phyloP scores from a whole-genome alignment of 2,113 vertebrate genomes.

The Zapornia atra region DNA sequence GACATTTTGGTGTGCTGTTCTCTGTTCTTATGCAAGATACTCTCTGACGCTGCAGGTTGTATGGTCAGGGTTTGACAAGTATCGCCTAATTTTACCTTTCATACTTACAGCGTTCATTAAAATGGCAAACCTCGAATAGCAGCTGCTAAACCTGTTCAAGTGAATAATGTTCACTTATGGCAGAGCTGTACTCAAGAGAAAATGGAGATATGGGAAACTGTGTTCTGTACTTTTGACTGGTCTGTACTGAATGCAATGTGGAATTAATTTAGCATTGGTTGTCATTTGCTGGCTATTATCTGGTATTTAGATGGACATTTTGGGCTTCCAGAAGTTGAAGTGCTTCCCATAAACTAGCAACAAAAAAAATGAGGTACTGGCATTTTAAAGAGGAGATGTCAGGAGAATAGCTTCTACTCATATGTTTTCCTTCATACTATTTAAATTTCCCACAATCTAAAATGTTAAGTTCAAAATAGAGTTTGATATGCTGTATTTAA shows the following conservation, averaged over 20 bases:
- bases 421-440: not conserved
- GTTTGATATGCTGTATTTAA: constrained; percentile 11
- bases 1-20: not conserved
- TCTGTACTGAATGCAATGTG: not conserved
- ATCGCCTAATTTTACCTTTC: not conserved
- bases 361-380: not conserved
- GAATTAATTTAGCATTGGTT: not conserved
- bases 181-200: not conserved
- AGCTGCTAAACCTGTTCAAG: not conserved
- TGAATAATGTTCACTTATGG: not conserved
- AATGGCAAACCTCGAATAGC: not conserved
- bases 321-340: not conserved
- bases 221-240: not conserved
- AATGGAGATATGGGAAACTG: not conserved
- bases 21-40: not conserved
- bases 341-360: not conserved
- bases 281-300: not conserved
- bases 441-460: not conserved
- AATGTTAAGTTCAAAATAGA: constrained; percentile 25
- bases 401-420: not conserved
- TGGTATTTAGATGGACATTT: not conserved
- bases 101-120: not conserved
- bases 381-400: not conserved
- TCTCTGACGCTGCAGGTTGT: not conserved
- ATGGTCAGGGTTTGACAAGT: not conserved